Percentiles rank a stretch among this genome's conserved stretches.
Conservation (phyloP, 1,140 invertebrate genomes). For the Lethrus apterus region DNA sequence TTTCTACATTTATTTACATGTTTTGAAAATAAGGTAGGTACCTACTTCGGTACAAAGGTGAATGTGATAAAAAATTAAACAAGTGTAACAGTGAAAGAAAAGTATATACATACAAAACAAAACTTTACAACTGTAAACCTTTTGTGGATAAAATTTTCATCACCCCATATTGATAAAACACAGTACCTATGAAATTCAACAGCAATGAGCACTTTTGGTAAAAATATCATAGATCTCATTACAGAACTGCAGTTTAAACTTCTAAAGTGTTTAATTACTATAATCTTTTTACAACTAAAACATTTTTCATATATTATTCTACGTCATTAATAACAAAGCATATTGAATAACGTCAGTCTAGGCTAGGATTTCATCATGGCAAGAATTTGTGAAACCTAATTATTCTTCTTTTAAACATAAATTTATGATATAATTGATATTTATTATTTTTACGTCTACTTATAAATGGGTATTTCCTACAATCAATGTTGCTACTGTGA, state of each 20-base stretch:
- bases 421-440: conserved; percentile 31
- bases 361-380: conserved; percentile 38
- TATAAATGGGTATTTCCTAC: conserved; percentile 23
- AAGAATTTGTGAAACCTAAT: conserved; percentile 36
- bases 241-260: conserved; percentile 25
- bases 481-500: conserved; percentile 16
- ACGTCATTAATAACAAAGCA: conserved; percentile 32
- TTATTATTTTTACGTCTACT: conserved; percentile 22
- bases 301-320: conserved; percentile 25
- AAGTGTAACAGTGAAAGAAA: no score
- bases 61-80: no score
- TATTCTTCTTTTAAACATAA: conserved; percentile 20
- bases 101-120: no score
- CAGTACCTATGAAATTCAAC: conserved; percentile 20
- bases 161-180: conserved; percentile 8
- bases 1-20: conserved; percentile 35
- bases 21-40: conserved; percentile 10
- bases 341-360: conserved; percentile 35
- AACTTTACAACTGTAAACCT: no score
- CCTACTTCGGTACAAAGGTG: no score
- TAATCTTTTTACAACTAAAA: conserved; percentile 30
- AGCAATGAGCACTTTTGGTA: conserved; percentile 59
- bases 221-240: conserved; percentile 43
- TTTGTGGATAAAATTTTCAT: conserved; percentile 7
- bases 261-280: conserved; percentile 10